Percentiles rank a stretch among this genome's conserved stretches.
Conservation (phyloP, 2,113 vertebrate genomes). For the Pterophyllum scalare region DNA sequence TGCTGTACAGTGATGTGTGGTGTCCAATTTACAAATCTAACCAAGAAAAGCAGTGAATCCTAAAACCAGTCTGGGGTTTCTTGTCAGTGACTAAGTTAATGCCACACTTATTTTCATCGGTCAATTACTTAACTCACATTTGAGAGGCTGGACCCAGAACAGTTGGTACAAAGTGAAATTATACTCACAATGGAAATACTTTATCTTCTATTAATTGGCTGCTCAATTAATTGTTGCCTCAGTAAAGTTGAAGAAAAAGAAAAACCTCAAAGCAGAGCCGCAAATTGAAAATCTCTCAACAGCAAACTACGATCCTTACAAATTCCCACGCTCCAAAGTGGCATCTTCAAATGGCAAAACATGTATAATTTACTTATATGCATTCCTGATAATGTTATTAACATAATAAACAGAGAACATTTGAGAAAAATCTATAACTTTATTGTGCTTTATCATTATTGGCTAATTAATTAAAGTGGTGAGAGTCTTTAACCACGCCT, state of each 20-base stretch:
- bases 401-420: too few species aligned
- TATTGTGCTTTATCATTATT: not conserved
- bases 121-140: not conserved
- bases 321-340: not conserved
- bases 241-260: not conserved
- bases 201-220: not conserved
- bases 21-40: too few species aligned
- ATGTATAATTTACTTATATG: too few species aligned
- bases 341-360: not conserved
- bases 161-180: not conserved
- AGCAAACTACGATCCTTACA: not conserved
- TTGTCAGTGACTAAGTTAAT: not conserved
- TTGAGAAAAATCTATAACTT: not conserved
- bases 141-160: not conserved
- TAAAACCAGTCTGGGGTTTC: not conserved
- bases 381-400: too few species aligned
- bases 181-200: not conserved
- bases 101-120: not conserved
- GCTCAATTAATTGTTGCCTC: too few species aligned
- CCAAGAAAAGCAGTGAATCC: too few species aligned
- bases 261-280: not conserved
- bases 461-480: not conserved
- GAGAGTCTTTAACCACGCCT: too few species aligned
- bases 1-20: not conserved
- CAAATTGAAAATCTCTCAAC: not conserved